phyloP scores from a whole-genome alignment of 37 sponge, comb jelly and placozoan species.

The Diacarnus erythraeanus region DNA sequence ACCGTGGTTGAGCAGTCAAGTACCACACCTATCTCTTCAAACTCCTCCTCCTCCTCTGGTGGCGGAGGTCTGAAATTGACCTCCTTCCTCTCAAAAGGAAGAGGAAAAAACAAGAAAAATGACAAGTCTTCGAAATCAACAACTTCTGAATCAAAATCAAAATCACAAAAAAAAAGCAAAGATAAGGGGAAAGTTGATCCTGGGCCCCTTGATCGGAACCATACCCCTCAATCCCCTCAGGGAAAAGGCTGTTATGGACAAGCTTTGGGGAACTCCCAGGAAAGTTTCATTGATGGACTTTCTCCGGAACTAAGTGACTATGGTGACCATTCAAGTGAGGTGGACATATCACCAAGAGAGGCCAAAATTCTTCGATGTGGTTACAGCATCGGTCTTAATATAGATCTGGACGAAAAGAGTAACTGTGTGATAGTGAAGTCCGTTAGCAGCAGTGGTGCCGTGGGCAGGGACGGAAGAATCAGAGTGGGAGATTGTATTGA shows the following conservation, averaged over 20 bases:
- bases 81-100: background rate
- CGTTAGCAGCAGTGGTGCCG: slow-evolving; percentile 48
- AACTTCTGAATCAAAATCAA: background rate
- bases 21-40: background rate
- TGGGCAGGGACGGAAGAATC: slow-evolving; percentile 73
- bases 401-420: slow-evolving; percentile 38
- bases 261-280: slow-evolving; percentile 35
- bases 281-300: slow-evolving; percentile 42
- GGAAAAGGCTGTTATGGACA: background rate
- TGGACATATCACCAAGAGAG: slow-evolving; percentile 54
- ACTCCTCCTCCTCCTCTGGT: background rate
- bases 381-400: slow-evolving; percentile 34
- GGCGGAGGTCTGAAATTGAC: background rate
- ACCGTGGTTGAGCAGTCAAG: background rate
- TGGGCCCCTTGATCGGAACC: background rate
- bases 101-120: background rate
- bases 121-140: background rate
- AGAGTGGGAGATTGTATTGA: slow-evolving; percentile 80
- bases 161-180: slow-evolving; percentile 1
- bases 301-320: slow-evolving; percentile 57
- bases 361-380: slow-evolving; percentile 12
- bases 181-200: background rate
- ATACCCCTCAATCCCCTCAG: background rate
- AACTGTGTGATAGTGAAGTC: slow-evolving; percentile 64
- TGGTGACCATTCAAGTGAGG: slow-evolving; percentile 51